A percentile compares a stretch with the other conserved stretches of the same genome.
phyloP scores from a whole-genome alignment of 1,140 invertebrate genomes.

The Venturia canescens region DNA sequence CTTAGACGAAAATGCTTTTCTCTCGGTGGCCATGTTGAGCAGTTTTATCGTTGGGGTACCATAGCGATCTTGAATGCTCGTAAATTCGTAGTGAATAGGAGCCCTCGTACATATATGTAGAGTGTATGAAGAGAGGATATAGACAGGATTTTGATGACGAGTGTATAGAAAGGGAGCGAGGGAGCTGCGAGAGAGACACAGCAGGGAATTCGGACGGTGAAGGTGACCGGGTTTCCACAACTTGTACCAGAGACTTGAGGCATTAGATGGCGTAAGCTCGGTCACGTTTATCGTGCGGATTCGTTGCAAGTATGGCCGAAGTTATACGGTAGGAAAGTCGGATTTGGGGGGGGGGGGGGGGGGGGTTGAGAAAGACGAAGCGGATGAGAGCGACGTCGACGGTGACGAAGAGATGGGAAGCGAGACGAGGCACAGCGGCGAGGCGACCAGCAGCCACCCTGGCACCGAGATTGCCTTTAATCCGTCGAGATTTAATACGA shows the following conservation, averaged over 20 bases:
- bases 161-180: slow-evolving; percentile 5
- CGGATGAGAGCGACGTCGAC: slow-evolving; percentile 41
- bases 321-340: slow-evolving; percentile 16
- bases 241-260: neutral
- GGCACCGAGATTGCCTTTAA: slow-evolving; percentile 56
- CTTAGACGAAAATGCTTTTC: neutral
- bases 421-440: neutral
- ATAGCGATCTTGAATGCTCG: slow-evolving; percentile 36
- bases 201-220: neutral
- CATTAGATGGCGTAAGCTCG: slow-evolving; percentile 1
- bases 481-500: slow-evolving; percentile 56
- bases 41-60: neutral
- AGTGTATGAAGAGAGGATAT: neutral
- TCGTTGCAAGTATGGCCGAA: neutral
- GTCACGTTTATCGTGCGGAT: slow-evolving; percentile 7
- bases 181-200: neutral
- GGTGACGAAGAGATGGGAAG: slow-evolving; percentile 37
- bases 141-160: slow-evolving; percentile 48
- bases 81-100: slow-evolving; percentile 2
- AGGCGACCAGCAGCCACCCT: slow-evolving; percentile 25
- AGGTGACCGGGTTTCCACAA: neutral
- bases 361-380: slow-evolving; percentile 27
- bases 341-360: neutral
- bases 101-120: neutral
- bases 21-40: neutral